These are phyloP conservation scores for Scaptomyza pallida DNA, from an alignment of 1,140 invertebrate species.

Conservation along the genomic window DNA sequence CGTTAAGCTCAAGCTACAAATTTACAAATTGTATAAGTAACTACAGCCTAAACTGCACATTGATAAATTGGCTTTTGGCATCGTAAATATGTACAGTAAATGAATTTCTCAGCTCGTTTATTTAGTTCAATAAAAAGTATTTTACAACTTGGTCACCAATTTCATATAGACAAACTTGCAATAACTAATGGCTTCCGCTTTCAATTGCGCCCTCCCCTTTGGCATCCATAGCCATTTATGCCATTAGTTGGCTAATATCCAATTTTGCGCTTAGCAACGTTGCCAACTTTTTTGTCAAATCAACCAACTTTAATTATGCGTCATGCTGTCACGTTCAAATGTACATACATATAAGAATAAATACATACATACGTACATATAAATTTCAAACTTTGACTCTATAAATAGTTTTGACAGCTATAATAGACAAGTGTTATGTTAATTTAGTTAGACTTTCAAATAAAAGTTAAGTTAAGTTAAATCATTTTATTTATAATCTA, in stretches of 20 bases:
- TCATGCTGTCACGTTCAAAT: conserved; percentile 51
- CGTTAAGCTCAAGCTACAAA: no score
- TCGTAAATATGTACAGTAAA: conserved; percentile 24
- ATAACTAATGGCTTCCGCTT: conserved; percentile 56
- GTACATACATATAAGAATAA: neutral
- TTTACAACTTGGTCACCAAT: conserved; percentile 3
- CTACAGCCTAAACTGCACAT: conserved; percentile 23
- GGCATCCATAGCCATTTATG: conserved; percentile 45
- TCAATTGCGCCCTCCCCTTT: conserved; percentile 4
- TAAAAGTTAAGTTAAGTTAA: no score
- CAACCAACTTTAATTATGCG: conserved; percentile 64
- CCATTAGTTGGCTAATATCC: conserved; percentile 52
- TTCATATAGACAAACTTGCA: conserved; percentile 14
- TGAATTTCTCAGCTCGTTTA: conserved; percentile 11
- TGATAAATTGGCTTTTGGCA: conserved; percentile 5
- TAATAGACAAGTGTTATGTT: no score
- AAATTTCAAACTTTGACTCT: neutral
- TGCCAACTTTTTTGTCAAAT: conserved; percentile 56
- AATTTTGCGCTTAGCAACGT: conserved; percentile 35
- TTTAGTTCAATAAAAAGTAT: conserved; percentile 22
- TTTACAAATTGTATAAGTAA: no score
- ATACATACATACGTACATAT: no score
- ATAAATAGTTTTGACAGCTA: neutral
- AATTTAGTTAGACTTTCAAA: no score
- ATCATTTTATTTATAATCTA: no score